phyloP scores from a whole-genome alignment of 2,888 invertebrate genomes.

The Plutella xylostella region DNA sequence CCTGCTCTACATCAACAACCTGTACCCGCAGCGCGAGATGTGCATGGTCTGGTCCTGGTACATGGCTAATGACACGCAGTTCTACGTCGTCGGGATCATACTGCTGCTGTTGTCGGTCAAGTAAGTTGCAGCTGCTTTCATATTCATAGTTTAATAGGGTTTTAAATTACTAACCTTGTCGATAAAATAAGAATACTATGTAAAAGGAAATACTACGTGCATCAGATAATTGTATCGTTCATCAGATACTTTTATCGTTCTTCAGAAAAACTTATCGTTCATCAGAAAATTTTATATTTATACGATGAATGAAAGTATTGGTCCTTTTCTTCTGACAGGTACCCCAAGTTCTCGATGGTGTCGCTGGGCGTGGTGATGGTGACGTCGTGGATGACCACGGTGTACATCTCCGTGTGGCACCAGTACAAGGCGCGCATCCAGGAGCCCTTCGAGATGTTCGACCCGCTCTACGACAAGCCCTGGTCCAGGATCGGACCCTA shows the following conservation, averaged over 20 bases:
- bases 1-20: conserved; percentile 84
- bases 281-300: too few species aligned
- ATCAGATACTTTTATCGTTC: too few species aligned
- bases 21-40: conserved; percentile 80
- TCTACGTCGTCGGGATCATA: conserved; percentile 77
- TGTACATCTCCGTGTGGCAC: conserved; percentile 78
- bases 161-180: too few species aligned
- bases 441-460: conserved; percentile 85
- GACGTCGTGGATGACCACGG: conserved; percentile 82
- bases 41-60: conserved; percentile 90
- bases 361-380: conserved; percentile 71
- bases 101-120: conserved; percentile 75
- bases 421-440: conserved; percentile 81
- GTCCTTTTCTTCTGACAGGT: conserved; percentile 49
- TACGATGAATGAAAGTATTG: too few species aligned
- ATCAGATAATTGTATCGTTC: too few species aligned
- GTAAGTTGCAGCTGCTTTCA: conserved; percentile 62
- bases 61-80: conserved; percentile 84
- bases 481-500: conserved; percentile 87
- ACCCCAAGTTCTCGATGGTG: conserved; percentile 73
- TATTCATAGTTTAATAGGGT: too few species aligned
- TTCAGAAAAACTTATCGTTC: too few species aligned
- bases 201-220: too few species aligned
- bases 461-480: conserved; percentile 85
- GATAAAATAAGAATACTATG: too few species aligned